A percentile compares a stretch with the other conserved stretches of the same genome.
phyloP scores from a whole-genome alignment of 2,888 invertebrate genomes.

The Morpho achilles region DNA sequence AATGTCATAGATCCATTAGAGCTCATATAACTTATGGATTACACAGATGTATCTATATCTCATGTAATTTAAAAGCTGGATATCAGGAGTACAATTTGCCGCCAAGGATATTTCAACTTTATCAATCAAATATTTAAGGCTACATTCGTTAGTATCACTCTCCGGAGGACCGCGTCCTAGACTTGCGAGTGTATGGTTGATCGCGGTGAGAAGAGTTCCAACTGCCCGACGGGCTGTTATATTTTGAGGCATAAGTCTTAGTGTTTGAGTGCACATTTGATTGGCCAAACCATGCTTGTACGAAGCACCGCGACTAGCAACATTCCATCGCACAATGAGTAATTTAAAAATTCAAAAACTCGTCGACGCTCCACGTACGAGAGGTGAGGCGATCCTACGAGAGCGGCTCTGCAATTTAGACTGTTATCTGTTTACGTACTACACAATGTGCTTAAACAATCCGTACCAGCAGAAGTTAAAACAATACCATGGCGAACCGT shows the following conservation, averaged over 20 bases:
- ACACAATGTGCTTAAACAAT: conserved; percentile 32
- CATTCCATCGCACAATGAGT: conserved; percentile 79
- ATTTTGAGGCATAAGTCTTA: conserved; percentile 55
- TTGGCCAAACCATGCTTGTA: conserved; percentile 42
- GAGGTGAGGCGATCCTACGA: conserved; percentile 67
- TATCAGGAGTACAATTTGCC: conserved; percentile 48
- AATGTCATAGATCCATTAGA: conserved; percentile 37
- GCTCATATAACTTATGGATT: conserved; percentile 58
- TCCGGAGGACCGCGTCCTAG: conserved; percentile 65
- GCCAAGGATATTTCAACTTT: conserved; percentile 64
- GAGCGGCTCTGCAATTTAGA: conserved; percentile 71
- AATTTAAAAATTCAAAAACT: conserved; percentile 81
- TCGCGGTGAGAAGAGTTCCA: conserved; percentile 44
- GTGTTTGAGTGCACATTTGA: conserved; percentile 61
- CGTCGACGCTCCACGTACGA: conserved; percentile 67
- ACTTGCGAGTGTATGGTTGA: conserved; percentile 52
- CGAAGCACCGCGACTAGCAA: conserved; percentile 51
- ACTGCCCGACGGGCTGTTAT: conserved; percentile 33
- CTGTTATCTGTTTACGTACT: conserved; percentile 63
- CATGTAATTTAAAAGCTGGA: conserved; percentile 47
- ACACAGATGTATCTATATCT: conserved; percentile 56
- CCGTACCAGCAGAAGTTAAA: conserved; percentile 26
- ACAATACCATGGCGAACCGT: conserved; percentile 26
- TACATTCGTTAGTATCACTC: conserved; percentile 71
- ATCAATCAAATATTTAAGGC: conserved; percentile 72